phyloP scores from a whole-genome alignment of 1,140 invertebrate genomes.

The Lepidotrigona ventralis region DNA sequence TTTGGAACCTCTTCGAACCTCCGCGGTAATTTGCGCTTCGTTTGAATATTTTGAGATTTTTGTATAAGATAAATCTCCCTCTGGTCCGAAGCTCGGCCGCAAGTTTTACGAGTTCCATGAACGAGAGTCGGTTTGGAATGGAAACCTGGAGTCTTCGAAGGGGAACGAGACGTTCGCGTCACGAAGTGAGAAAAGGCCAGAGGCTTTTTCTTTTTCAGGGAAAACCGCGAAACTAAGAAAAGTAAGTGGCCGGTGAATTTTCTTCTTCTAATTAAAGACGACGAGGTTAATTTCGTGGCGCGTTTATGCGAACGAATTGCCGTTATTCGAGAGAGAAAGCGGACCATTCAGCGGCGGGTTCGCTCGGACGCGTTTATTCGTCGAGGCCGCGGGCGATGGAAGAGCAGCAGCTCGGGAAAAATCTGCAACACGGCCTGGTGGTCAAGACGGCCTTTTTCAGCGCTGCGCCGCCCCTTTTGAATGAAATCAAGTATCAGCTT shows the following conservation, averaged over 20 bases:
- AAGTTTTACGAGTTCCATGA: too few relatives aligned
- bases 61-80: too few relatives aligned
- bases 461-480: background rate
- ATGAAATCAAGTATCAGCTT: slow-evolving; percentile 31
- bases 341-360: background rate
- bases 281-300: background rate
- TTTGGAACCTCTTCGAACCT: too few relatives aligned
- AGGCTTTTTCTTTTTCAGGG: background rate
- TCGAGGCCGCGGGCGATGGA: background rate
- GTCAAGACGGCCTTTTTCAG: slow-evolving; percentile 33
- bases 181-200: background rate
- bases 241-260: background rate
- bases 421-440: slow-evolving; percentile 27
- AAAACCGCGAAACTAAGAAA: background rate
- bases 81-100: too few relatives aligned
- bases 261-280: slow-evolving; percentile 13
- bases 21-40: too few relatives aligned
- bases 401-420: background rate
- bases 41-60: too few relatives aligned
- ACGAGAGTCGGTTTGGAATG: too few relatives aligned
- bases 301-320: background rate
- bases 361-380: slow-evolving; percentile 7
- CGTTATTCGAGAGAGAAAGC: background rate
- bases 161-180: too few relatives aligned
- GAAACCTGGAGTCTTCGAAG: too few relatives aligned